phyloP scores from a whole-genome alignment of 2,888 invertebrate species.

The Busseola fusca region DNA sequence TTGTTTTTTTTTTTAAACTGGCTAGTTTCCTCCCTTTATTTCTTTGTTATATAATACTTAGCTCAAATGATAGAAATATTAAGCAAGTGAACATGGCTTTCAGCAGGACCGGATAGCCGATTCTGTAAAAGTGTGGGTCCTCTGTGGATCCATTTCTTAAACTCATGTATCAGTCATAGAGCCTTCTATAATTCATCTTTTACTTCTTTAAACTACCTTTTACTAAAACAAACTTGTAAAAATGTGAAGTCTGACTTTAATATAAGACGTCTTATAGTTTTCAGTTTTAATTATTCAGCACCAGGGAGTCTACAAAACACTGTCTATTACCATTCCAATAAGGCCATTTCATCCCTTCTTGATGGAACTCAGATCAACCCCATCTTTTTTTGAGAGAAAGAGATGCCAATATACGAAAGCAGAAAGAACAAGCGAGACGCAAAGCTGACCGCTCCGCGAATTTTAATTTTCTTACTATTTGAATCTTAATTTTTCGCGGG shows the following conservation, averaged over 20 bases:
- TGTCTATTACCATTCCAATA: slow-evolving; percentile 81
- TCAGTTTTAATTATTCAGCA: slow-evolving; percentile 61
- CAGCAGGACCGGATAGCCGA: too few species aligned
- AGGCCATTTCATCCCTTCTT: slow-evolving; percentile 67
- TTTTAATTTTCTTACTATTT: slow-evolving; percentile 89
- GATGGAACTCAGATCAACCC: slow-evolving; percentile 78
- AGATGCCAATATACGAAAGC: slow-evolving; percentile 55
- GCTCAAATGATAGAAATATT: not conserved
- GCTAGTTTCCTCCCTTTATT: not conserved
- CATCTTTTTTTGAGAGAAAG: slow-evolving; percentile 74
- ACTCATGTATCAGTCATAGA: not conserved
- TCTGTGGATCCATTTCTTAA: not conserved
- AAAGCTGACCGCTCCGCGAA: slow-evolving; percentile 84
- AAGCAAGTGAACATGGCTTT: not conserved
- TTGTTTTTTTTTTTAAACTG: too few species aligned
- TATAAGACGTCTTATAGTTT: slow-evolving; percentile 53
- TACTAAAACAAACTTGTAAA: slow-evolving; percentile 1
- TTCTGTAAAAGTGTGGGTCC: too few species aligned
- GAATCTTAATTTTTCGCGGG: slow-evolving; percentile 89
- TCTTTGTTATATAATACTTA: not conserved
- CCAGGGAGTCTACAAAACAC: slow-evolving; percentile 64
- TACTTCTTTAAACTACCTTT: not conserved
- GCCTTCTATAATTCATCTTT: not conserved
- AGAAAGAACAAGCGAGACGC: slow-evolving; percentile 68
- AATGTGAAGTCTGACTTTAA: slow-evolving; percentile 33